Base-by-base conservation (phyloP, 2,888 invertebrate genomes). In the Calephelis perditalis region DNA sequence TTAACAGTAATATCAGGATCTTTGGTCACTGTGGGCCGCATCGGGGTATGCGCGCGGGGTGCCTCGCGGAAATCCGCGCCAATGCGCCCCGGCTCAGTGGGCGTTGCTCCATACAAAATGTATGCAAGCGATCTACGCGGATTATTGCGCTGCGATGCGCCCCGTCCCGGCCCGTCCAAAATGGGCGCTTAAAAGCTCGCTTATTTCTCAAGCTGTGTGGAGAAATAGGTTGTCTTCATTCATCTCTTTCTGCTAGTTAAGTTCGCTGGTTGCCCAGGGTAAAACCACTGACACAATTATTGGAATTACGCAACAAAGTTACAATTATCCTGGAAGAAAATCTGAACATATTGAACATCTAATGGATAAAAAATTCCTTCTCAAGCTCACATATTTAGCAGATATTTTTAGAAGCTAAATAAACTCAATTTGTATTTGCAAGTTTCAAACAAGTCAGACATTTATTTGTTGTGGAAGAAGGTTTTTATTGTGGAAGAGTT, bases 241-340 rank as follows among this genome's bases (percentile, higher is more conserved):
- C 45, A 45, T 45, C 45, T 45, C 45, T 45, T 45, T n/a, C 9
- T 45, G 15, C 45, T 60, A 45, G 47, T n/a, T 47, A 58, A 58
- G 58, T 58, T 58, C 1, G 45, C 45, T 26, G 45, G 35, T 56
- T 7, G 6, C 36, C 56, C 56, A 56, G 56, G 37, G 56, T 8
- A 56, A 56, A 56, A 56, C 2, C 36, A 56, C 37, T 56, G 58
- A 3, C 26, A 3, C 4, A 35, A 61, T 57, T 47, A 57, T 35
- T 61, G 57, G 61, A 57, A 49, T 47, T 52, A 46, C 57, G 26
- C 35, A 56, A 49, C 54, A 62, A 57, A 49, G 35, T 12, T 46
- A 35, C 37, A 26, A 58, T 58, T 58, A 46, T 46, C 58, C 46
- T 7, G 57, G 26, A 52, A 59, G 44, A 37, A 56, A 56, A 56